Conservation (phyloP, 2,888 invertebrate genomes). For the Aethes cnicana region DNA sequence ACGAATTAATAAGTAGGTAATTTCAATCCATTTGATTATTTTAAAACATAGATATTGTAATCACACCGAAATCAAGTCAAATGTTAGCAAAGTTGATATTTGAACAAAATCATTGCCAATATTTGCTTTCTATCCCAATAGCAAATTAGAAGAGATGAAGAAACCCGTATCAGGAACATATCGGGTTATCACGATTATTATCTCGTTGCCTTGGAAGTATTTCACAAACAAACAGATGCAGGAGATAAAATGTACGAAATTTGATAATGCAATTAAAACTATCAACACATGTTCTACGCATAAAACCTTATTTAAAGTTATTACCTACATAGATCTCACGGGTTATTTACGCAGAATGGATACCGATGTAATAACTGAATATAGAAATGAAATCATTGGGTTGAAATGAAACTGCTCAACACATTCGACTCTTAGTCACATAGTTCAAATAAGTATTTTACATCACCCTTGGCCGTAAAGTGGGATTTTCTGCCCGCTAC, state of each 20-base stretch:
- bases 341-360: constrained; percentile 2
- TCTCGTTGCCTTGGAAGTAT: constrained; percentile 15
- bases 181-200: constrained; percentile 15
- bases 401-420: constrained; percentile 11
- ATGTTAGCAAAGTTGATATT: too few species aligned
- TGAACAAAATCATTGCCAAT: too few species aligned
- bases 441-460: too few species aligned
- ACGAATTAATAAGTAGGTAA: too few species aligned
- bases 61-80: too few species aligned
- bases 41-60: too few species aligned
- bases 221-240: constrained; percentile 22
- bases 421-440: constrained; percentile 16
- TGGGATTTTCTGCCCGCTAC: too few species aligned
- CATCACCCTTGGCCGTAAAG: too few species aligned
- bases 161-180: constrained; percentile 15
- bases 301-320: background rate
- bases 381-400: constrained; percentile 31
- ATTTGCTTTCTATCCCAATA: too few species aligned
- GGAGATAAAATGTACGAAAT: constrained; percentile 18
- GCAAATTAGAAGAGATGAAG: background rate
- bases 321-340: background rate
- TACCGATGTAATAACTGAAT: constrained; percentile 19
- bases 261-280: constrained; percentile 19
- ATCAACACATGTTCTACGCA: background rate
- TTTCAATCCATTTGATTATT: too few species aligned